Evolutionary conservation across 2,888 invertebrate species (phyloP).

Genomic region (Spatulosminthurus flaviceps): DNA sequence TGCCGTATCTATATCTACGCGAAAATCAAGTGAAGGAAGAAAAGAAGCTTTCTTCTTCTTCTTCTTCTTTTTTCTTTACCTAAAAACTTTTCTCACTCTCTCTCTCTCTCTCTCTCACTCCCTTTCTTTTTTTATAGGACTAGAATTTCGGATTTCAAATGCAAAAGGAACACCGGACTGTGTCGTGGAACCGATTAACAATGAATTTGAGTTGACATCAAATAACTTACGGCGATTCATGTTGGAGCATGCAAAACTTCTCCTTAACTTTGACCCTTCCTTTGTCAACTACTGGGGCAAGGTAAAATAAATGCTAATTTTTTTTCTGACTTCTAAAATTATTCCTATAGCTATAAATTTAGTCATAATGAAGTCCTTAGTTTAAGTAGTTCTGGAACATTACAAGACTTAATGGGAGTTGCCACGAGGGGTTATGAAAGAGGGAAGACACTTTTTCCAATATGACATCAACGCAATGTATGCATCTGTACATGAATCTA

Average conservation of each 20-base stretch:
- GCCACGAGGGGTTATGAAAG: neutral
- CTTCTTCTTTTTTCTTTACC: too few species aligned
- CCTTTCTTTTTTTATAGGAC: conserved; percentile 55
- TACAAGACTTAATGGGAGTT: neutral
- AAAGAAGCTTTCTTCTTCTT: neutral
- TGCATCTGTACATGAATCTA: too few species aligned
- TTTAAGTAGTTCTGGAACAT: neutral
- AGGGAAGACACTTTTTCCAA: neutral
- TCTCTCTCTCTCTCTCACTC: too few species aligned
- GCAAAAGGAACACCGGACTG: conserved; percentile 60
- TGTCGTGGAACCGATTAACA: conserved; percentile 63
- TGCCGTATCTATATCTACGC: neutral
- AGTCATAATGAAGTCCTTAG: neutral
- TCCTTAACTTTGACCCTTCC: conserved; percentile 63
- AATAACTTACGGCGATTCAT: conserved; percentile 62
- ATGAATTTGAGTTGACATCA: conserved; percentile 59
- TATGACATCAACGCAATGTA: too few species aligned
- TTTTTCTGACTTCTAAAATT: too few species aligned
- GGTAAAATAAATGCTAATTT: conserved; percentile 47
- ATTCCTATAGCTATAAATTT: neutral
- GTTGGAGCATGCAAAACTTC: conserved; percentile 62
- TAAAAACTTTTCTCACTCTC: too few species aligned
- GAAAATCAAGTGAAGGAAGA: neutral
- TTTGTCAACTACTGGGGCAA: conserved; percentile 64
- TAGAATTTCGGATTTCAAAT: conserved; percentile 63